Conservation (phyloP, 1,140 invertebrate species). For the Ostrea denselamellosa region DNA sequence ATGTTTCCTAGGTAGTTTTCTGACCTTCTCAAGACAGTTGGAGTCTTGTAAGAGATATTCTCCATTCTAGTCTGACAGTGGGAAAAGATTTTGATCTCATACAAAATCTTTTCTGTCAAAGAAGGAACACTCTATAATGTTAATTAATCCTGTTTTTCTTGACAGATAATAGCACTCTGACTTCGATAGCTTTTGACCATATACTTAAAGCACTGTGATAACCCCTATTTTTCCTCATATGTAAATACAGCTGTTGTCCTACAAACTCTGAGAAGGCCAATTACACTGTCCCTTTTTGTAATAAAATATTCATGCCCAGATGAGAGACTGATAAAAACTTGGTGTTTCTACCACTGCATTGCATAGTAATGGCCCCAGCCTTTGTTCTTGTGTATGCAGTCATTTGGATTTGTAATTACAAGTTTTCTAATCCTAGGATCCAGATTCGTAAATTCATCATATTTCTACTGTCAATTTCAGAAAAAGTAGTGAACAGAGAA, state of each 20-base stretch:
- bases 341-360: neutral
- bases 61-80: too few relatives aligned
- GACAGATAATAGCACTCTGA: too few relatives aligned
- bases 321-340: neutral
- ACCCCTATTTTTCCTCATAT: slow-evolving; percentile 19
- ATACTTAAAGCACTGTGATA: neutral
- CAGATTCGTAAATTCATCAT: neutral
- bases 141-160: too few relatives aligned
- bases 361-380: neutral
- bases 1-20: neutral
- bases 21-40: neutral
- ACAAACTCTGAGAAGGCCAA: neutral
- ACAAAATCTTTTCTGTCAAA: too few relatives aligned
- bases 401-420: neutral
- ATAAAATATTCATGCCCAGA: neutral
- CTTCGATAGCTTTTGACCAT: too few relatives aligned
- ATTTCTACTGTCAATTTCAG: neutral
- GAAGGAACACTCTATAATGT: too few relatives aligned
- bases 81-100: too few relatives aligned
- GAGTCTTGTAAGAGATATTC: neutral
- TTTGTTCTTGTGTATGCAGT: neutral
- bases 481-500: slow-evolving; percentile 5
- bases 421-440: neutral
- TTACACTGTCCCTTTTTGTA: neutral
- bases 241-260: neutral